phyloP scores from a whole-genome alignment of 1,140 invertebrate species.

The Holotrichia oblita region DNA sequence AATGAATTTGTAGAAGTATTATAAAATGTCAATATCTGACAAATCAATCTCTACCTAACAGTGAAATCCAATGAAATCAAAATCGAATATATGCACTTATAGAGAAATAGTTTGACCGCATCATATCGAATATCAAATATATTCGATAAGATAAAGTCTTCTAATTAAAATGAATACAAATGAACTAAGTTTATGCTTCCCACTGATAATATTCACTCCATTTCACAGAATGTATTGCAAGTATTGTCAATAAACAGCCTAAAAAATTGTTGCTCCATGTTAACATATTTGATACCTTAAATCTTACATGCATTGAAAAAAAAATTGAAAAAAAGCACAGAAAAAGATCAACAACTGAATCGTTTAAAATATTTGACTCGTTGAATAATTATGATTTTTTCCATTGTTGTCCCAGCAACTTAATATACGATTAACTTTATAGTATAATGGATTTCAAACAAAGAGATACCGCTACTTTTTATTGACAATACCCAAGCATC shows the following conservation, averaged over 20 bases:
- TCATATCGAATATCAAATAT: constrained; percentile 4
- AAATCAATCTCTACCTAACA: background rate
- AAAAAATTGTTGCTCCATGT: background rate
- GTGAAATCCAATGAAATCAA: background rate
- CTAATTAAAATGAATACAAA: background rate
- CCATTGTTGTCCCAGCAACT: too few species aligned
- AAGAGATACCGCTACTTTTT: background rate
- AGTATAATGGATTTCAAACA: too few species aligned
- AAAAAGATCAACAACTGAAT: too few species aligned
- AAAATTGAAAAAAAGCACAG: too few species aligned
- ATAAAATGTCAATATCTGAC: background rate
- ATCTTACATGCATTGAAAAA: too few species aligned
- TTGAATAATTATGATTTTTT: too few species aligned
- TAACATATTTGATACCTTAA: too few species aligned
- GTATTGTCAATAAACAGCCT: background rate
- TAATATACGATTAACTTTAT: too few species aligned
- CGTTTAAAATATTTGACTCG: too few species aligned
- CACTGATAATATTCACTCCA: background rate
- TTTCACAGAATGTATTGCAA: background rate
- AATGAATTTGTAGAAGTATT: background rate
- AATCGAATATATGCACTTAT: background rate
- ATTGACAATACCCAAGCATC: constrained; percentile 16
- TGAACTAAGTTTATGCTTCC: background rate
- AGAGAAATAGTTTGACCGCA: background rate
- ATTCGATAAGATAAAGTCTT: background rate